Percentiles rank a stretch among this genome's conserved stretches.
Evolutionary conservation across 37 sponge, comb jelly and placozoan genomes (phyloP).

Genomic region (Halisarca cf. caerulea): DNA sequence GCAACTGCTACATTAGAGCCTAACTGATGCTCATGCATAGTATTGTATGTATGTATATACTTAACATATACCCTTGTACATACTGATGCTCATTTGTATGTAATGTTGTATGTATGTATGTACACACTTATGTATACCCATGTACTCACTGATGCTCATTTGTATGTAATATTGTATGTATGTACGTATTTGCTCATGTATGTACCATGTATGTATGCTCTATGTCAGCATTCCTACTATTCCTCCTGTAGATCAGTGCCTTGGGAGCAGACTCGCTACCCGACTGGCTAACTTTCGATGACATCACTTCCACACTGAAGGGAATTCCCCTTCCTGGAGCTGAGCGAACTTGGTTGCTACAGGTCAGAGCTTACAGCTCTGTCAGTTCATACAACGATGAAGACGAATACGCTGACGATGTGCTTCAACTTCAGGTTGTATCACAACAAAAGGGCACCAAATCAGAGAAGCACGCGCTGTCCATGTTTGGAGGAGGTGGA

Average conservation of each 20-base stretch:
- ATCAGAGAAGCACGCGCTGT: neutral
- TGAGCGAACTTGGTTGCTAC: slow-evolving; percentile 9
- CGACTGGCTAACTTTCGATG: slow-evolving; percentile 10
- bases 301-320: neutral
- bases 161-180: no score
- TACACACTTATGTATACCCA: no score
- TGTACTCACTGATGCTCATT: no score
- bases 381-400: neutral
- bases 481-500: neutral
- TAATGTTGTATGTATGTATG: no score
- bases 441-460: neutral
- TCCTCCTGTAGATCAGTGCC: neutral
- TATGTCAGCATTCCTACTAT: neutral
- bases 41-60: no score
- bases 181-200: neutral
- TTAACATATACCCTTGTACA: no score
- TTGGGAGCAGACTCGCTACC: neutral
- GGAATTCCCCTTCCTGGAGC: slow-evolving; percentile 3
- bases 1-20: no score
- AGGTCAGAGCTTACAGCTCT: neutral
- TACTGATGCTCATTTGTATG: no score
- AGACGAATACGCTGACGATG: neutral
- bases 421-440: neutral
- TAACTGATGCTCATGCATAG: no score
- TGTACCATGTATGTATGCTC: no score